Evolutionary conservation across 2,888 invertebrate genomes (phyloP), one percentile per base, ranked within the genome.

Genomic region (Harpagoxenus sublaevis): DNA sequence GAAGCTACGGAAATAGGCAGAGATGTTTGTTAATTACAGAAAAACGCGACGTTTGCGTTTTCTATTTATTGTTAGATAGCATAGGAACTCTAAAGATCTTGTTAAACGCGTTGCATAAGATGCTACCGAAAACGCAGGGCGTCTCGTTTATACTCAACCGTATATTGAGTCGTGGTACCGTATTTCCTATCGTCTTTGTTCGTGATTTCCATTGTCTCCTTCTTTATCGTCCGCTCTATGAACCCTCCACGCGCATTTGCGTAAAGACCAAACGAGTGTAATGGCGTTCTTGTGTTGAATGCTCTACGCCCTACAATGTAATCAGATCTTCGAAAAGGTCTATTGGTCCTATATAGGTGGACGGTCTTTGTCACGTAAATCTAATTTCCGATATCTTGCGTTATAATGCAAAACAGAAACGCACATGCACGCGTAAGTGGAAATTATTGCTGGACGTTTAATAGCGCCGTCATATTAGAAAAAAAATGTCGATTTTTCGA

Each of bases 111-210:
- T 78, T 55, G 31, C 18, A 60, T 18, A 71, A 60, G 73, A 60
- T 57, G 45, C 45, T 45, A 68, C 5, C 45, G 35, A 79, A 79
- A 79, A 70, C 18, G 35, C 28, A 31, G 66, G 83, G 66, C 84
- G 68, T 68, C 68, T 68, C 65, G 57, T 60, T 60, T 55, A 31
- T 10, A 45, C 45, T 53, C 53, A 60, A 62, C 18, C 23, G n/a
- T 48, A 60, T 60, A 79, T 79, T 79, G 77, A 74, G 83, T 45
- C 77, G 31, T 35, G 45, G 51, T 62, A 60, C 42, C 89, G 89
- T 68, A 84, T 90, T 86, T 88, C 86, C 90, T 62, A 82, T 86
- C 86, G 89, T 65, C 83, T 90, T 90, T 90, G 90, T 90, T 82
- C 60, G 31, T 48, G 60, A 48, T n/a, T 53, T 73, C 68, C 57